Conservation (phyloP, 2,888 invertebrate genomes). For the Trachelus iudaicus region DNA sequence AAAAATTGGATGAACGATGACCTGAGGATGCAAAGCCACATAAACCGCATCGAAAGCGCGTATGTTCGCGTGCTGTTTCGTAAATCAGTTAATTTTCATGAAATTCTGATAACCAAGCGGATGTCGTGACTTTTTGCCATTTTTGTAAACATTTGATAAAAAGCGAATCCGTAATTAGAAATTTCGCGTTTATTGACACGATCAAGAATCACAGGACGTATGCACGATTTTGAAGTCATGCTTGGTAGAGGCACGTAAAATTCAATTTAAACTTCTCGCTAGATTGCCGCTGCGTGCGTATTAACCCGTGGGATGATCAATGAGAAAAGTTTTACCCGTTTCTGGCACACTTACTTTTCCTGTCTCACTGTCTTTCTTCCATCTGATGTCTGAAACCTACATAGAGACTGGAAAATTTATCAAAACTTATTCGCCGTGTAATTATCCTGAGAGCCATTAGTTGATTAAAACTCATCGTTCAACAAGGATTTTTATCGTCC, state of each 20-base stretch:
- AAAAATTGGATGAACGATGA: background rate
- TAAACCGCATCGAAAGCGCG: background rate
- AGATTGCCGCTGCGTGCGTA: background rate
- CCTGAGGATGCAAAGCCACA: background rate
- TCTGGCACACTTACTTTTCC: background rate
- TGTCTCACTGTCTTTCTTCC: background rate
- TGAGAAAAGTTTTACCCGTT: background rate
- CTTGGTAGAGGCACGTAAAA: background rate
- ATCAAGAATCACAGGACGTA: background rate
- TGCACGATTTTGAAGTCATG: background rate
- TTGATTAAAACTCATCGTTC: conserved; percentile 20
- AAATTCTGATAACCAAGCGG: background rate
- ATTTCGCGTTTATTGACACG: background rate
- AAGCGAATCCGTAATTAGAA: background rate
- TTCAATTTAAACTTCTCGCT: conserved; percentile 1
- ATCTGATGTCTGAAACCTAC: background rate
- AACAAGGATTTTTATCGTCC: background rate
- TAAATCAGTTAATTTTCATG: background rate
- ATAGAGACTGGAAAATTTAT: background rate
- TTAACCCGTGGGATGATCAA: background rate
- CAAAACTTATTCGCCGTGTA: background rate
- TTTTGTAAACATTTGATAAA: background rate
- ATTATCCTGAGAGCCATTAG: conserved; percentile 11
- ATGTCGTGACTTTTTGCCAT: background rate
- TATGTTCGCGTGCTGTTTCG: background rate